phyloP scores from a whole-genome alignment of 2,113 vertebrate species.

The Atrichornis clamosus region DNA sequence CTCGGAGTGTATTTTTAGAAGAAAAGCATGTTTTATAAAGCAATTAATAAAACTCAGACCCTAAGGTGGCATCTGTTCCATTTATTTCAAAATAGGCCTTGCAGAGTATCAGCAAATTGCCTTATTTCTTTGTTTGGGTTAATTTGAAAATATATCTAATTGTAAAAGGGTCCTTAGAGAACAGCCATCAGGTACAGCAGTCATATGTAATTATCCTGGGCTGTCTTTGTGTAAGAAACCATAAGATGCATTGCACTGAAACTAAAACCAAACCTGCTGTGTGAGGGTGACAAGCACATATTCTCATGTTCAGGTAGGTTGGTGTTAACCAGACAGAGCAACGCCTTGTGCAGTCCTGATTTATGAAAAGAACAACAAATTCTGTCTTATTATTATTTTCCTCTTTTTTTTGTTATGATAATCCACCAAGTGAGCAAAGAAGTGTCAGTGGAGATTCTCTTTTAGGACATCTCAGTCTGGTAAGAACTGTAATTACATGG shows the following conservation, averaged over 20 bases:
- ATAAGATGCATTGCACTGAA: background rate
- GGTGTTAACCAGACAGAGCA: background rate
- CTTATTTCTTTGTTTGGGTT: slow-evolving; percentile 4
- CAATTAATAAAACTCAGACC: slow-evolving; percentile 13
- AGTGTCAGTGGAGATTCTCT: background rate
- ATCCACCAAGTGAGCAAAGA: background rate
- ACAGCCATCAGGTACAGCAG: background rate
- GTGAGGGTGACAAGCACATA: background rate
- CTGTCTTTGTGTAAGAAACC: background rate
- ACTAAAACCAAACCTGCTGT: background rate
- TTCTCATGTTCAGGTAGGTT: background rate
- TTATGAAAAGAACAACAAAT: background rate
- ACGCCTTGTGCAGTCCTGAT: background rate
- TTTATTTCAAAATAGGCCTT: background rate
- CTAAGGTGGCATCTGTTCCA: slow-evolving; percentile 18
- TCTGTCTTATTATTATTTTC: background rate
- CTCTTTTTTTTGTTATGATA: background rate
- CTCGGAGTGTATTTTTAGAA: background rate
- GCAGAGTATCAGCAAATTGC: background rate
- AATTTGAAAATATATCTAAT: background rate
- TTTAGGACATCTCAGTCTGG: background rate
- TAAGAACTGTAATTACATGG: background rate
- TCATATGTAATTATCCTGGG: background rate
- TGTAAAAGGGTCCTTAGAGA: background rate
- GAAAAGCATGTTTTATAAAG: slow-evolving; percentile 8